A percentile compares a stretch with the other conserved stretches of the same genome.
phyloP scores from a whole-genome alignment of 2,113 vertebrate genomes.

The Macrotus californicus region DNA sequence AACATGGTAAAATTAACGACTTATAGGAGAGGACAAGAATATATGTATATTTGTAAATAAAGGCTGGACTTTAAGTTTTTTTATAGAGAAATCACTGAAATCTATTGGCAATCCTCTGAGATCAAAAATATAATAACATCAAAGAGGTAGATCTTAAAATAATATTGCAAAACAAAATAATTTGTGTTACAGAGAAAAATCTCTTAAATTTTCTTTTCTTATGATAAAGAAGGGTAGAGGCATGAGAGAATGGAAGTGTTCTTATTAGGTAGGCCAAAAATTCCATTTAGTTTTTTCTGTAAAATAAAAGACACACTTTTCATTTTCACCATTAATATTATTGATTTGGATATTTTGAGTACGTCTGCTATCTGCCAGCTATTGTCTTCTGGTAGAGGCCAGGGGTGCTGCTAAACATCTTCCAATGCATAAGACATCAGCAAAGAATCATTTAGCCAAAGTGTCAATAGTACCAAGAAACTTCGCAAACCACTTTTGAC shows the following conservation, averaged over 20 bases:
- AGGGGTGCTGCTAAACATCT: too few species aligned
- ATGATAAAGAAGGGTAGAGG: background rate
- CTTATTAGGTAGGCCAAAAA: background rate
- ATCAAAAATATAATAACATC: background rate
- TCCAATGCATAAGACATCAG: too few species aligned
- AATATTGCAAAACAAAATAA: background rate
- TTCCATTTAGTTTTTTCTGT: too few species aligned
- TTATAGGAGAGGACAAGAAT: background rate
- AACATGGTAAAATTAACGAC: background rate
- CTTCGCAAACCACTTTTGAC: too few species aligned
- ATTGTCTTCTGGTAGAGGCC: too few species aligned
- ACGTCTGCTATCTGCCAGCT: too few species aligned
- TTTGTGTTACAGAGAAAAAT: background rate
- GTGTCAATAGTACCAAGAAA: too few species aligned
- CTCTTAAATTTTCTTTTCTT: background rate
- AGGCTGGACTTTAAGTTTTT: background rate
- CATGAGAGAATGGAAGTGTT: background rate
- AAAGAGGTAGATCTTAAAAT: background rate
- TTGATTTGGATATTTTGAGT: too few species aligned
- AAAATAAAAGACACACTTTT: too few species aligned
- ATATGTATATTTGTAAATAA: background rate
- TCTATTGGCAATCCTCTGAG: background rate
- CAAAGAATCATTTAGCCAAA: too few species aligned
- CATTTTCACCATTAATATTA: too few species aligned
- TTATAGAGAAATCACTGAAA: background rate